Percentiles rank a stretch among this genome's conserved stretches.
These are phyloP conservation scores for Podarcis cretensis DNA, from an alignment of 2,113 vertebrate genomes.

Conservation along the genomic window DNA sequence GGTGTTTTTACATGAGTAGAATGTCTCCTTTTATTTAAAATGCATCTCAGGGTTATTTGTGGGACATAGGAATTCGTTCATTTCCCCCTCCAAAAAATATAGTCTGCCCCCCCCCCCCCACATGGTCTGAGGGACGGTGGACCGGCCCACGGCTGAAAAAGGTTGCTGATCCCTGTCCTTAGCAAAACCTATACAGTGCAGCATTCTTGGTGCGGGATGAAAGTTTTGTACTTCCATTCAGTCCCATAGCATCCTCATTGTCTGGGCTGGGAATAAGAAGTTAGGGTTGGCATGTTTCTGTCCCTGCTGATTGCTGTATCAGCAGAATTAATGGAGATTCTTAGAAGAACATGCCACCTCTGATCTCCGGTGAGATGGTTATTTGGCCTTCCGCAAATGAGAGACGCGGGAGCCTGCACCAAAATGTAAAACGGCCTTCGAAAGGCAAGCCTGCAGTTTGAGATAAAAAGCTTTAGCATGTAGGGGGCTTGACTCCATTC, in stretches of 20 bases:
- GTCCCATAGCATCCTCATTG: neutral
- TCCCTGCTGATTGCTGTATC: neutral
- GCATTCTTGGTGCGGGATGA: neutral
- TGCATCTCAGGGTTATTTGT: too few relatives aligned
- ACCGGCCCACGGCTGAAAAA: too few relatives aligned
- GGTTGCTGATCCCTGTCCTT: neutral
- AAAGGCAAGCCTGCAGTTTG: conserved; percentile 1
- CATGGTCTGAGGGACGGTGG: too few relatives aligned
- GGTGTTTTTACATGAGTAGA: too few relatives aligned
- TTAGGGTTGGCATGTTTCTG: neutral
- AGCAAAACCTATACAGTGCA: neutral
- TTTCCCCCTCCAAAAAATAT: too few relatives aligned
- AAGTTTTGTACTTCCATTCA: neutral
- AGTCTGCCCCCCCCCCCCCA: too few relatives aligned
- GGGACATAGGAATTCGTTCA: too few relatives aligned
- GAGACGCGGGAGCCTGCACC: neutral
- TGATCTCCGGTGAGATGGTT: conserved; percentile 1
- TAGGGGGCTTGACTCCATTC: neutral
- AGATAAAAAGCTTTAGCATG: conserved; percentile 8
- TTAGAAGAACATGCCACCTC: neutral
- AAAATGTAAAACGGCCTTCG: conserved; percentile 19
- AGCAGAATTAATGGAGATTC: neutral
- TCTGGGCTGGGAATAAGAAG: neutral
- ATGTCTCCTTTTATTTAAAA: too few relatives aligned
- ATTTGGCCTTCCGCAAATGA: neutral